Evolutionary conservation across 2,797 vertebrate genomes (phyloP), one percentile per base, ranked within the genome.

Genomic region (Poeciliopsis presidionis): DNA sequence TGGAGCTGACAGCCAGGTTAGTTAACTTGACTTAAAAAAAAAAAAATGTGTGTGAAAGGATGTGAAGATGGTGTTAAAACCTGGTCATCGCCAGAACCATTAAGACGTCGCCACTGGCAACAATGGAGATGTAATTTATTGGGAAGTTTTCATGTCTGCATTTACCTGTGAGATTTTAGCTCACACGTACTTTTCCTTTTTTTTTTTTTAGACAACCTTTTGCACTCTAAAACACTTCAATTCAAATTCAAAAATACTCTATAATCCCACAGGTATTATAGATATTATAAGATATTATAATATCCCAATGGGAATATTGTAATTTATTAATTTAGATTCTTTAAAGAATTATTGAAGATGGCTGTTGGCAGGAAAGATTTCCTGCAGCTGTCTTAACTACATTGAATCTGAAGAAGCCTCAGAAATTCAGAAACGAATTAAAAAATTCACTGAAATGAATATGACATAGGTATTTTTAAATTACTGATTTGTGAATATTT

Each of bases 1-100:
- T n/a, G 95, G 78, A 81, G 77, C 72, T 0, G 95, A 95, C 79
- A 94, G 90, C 87, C 92, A 81, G 95, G 98, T 99, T 87, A 9
- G 97, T 87, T 73, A 20, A 57, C 22, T 53, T 22, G 4, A 51
- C 16, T 18, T 4, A 7, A 2, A 43, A 53, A 51, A 30, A 30
- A n/a, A 33, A 33, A 9, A 53, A 12, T 11, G 8, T 55, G 25
- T 55, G 53, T 55, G 25, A 72, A 14, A 39, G 14, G 57, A 20
- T 43, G n/a, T 22, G 12, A 13, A 25, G 45, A n/a, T 9, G 13
- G 16, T 18, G 14, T 63, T 61, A n/a, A 65, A 63, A 51, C 57
- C 12, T 39, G 22, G 25, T 22, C 41, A 20, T 43, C 28, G 18
- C 39, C 13, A 43, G 39, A 74, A 22, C n/a, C 9, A 59, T 39